Percentiles rank a stretch among this genome's conserved stretches.
These are phyloP conservation scores for Alauda arvensis DNA, from an alignment of 2,797 vertebrate species.

Conservation along the genomic window DNA sequence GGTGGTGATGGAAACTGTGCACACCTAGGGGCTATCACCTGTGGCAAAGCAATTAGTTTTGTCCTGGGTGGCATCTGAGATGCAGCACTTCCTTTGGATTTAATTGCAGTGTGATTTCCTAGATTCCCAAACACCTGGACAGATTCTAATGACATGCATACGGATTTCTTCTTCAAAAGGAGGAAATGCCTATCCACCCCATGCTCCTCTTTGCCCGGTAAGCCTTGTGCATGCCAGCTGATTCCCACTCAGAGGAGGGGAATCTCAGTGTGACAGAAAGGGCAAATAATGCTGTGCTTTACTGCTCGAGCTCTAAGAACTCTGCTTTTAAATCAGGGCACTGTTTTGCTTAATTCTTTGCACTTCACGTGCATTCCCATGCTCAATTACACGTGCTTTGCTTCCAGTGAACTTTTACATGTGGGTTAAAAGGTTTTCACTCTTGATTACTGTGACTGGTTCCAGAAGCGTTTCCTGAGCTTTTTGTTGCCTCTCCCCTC, in stretches of 20 bases:
- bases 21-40: background rate
- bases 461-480: background rate
- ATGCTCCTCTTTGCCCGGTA: background rate
- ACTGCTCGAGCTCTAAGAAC: background rate
- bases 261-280: background rate
- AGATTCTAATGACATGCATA: background rate
- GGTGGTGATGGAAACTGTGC: background rate
- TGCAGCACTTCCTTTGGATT: background rate
- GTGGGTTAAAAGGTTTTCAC: conserved; percentile 6
- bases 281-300: background rate
- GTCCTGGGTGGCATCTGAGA: background rate
- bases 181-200: background rate
- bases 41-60: background rate
- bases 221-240: background rate
- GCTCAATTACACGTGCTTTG: background rate
- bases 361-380: background rate
- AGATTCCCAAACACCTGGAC: background rate
- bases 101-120: background rate
- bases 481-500: background rate
- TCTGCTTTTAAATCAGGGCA: background rate
- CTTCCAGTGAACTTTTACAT: background rate
- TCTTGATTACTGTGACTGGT: background rate
- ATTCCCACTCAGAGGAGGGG: background rate
- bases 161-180: background rate
- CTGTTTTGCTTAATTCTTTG: background rate